Percentiles rank a stretch among this genome's conserved stretches.
Conservation (phyloP, 1,140 invertebrate genomes). For the Acyrthosiphon pisum region DNA sequence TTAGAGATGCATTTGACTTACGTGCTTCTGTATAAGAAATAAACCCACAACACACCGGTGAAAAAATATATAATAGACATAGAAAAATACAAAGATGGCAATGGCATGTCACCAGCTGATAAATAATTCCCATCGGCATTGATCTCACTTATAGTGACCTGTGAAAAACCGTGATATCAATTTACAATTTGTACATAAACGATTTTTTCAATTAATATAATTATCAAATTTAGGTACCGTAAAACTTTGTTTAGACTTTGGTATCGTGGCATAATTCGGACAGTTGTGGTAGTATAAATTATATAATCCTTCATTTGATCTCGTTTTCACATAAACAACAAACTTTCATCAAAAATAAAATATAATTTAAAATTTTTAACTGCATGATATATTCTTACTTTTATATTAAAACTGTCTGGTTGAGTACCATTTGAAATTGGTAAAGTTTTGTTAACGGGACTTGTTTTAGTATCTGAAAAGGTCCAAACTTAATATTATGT, state of each 20-base stretch:
- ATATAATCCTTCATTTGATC: slow-evolving; percentile 90
- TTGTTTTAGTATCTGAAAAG: neutral
- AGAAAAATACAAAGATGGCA: slow-evolving; percentile 90
- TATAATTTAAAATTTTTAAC: neutral
- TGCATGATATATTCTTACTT: neutral
- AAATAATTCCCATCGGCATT: slow-evolving; percentile 84
- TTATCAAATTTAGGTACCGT: slow-evolving; percentile 65
- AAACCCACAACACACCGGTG: slow-evolving; percentile 90
- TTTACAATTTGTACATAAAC: neutral
- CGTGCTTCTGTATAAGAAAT: slow-evolving; percentile 80
- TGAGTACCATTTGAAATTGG: neutral
- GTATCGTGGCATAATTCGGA: slow-evolving; percentile 71
- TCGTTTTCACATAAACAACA: slow-evolving; percentile 77
- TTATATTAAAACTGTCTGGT: slow-evolving; percentile 37
- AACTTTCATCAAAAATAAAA: slow-evolving; percentile 66
- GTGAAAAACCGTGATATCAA: slow-evolving; percentile 60
- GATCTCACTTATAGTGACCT: slow-evolving; percentile 85
- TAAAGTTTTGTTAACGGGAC: neutral
- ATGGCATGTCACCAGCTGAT: slow-evolving; percentile 96
- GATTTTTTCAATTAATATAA: slow-evolving; percentile 21
- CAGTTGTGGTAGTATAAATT: slow-evolving; percentile 97
- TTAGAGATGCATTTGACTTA: slow-evolving; percentile 21
- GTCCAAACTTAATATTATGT: neutral
- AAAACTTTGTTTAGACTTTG: slow-evolving; percentile 69
- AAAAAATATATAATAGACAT: slow-evolving; percentile 91